Percentiles rank a stretch among this genome's conserved stretches.
These are phyloP conservation scores for Lacerta bilineata DNA, from an alignment of 2,797 vertebrate genomes.

Conservation along the genomic window DNA sequence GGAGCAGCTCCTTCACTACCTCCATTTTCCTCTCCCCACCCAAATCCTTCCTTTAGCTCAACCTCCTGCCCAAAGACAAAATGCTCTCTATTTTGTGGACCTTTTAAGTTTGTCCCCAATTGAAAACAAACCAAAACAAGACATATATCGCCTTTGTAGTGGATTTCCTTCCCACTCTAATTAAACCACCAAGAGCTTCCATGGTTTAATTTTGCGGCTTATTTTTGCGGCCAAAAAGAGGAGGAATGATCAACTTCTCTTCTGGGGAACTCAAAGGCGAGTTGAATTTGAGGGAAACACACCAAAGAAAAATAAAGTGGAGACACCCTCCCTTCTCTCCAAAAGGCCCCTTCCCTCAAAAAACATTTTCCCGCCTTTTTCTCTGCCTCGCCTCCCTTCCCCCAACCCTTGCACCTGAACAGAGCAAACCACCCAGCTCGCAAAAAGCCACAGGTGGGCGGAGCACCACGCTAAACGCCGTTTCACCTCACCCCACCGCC, in stretches of 20 bases:
- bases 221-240: neutral
- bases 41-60: no score
- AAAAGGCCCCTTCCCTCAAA: neutral
- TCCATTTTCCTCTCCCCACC: neutral
- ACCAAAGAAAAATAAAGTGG: neutral
- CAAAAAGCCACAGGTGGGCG: neutral
- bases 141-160: neutral
- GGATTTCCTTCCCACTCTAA: no score
- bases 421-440: neutral
- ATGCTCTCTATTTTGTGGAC: neutral
- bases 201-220: no score
- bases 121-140: no score
- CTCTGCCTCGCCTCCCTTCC: neutral
- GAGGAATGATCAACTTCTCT: neutral
- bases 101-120: no score
- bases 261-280: neutral
- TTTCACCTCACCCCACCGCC: rapidly evolving
- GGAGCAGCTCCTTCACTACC: neutral
- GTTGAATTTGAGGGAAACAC: neutral
- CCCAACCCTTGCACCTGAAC: neutral
- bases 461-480: rapidly evolving
- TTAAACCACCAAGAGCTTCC: no score
- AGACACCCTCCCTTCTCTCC: neutral
- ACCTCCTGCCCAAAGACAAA: neutral
- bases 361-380: neutral